These are phyloP conservation scores for Pristionchus japonicus DNA, from an alignment of 2,888 invertebrate species.

Conservation along the genomic window DNA sequence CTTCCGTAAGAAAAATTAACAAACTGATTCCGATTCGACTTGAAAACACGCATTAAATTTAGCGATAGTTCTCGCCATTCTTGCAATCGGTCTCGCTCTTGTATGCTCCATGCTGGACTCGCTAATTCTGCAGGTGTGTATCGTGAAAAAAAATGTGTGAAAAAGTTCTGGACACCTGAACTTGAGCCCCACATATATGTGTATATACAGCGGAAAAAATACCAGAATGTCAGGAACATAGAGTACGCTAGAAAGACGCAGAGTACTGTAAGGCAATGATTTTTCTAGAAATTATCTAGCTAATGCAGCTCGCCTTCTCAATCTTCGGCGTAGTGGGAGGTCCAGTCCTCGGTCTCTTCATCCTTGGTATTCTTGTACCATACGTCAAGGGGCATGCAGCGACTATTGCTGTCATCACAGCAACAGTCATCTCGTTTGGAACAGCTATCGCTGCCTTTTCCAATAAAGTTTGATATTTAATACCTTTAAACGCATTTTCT, in stretches of 20 bases:
- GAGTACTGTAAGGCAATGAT: too few relatives aligned
- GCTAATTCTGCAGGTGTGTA: slow-evolving; percentile 56
- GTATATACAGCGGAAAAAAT: too few relatives aligned
- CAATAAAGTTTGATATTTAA: slow-evolving; percentile 52
- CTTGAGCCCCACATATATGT: too few relatives aligned
- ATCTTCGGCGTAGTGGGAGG: slow-evolving; percentile 73
- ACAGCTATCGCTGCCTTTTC: slow-evolving; percentile 80
- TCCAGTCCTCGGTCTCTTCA: slow-evolving; percentile 67
- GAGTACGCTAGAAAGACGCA: too few relatives aligned
- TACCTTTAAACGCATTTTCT: background rate
- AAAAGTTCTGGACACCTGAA: too few relatives aligned
- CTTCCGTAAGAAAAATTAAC: slow-evolving; percentile 55
- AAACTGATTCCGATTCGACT: too few relatives aligned
- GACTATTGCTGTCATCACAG: slow-evolving; percentile 81
- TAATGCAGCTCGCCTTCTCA: slow-evolving; percentile 65
- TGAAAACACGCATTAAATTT: too few relatives aligned
- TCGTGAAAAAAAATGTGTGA: too few relatives aligned
- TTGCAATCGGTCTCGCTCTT: slow-evolving; percentile 53
- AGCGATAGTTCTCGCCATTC: slow-evolving; percentile 51
- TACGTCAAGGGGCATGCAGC: slow-evolving; percentile 80
- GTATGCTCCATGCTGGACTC: slow-evolving; percentile 53
- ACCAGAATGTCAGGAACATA: too few relatives aligned
- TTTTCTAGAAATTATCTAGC: background rate
- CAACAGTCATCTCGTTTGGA: slow-evolving; percentile 85
- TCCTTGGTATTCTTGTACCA: slow-evolving; percentile 69